Percentiles rank a stretch among this genome's conserved stretches.
phyloP scores from a whole-genome alignment of 2,113 vertebrate species.

The Perca flavescens region DNA sequence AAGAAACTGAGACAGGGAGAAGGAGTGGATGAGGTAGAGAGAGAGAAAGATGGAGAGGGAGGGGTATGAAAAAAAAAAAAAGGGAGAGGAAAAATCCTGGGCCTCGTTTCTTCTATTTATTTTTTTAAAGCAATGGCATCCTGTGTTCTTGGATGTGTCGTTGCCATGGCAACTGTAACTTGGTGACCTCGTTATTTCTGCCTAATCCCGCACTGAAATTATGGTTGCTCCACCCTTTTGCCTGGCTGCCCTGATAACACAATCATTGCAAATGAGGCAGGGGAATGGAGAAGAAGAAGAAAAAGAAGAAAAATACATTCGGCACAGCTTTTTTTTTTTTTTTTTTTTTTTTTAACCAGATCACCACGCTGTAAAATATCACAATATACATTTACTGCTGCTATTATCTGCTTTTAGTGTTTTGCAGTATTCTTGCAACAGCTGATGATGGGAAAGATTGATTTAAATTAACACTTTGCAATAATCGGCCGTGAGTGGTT shows the following conservation, averaged over 20 bases:
- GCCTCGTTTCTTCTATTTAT: constrained; percentile 71
- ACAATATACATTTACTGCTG: background rate
- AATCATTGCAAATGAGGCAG: constrained; percentile 99
- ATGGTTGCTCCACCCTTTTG: constrained; percentile 99
- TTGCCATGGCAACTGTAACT: constrained; percentile 99
- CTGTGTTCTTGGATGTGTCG: constrained; percentile 99
- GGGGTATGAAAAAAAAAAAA: constrained; percentile 30
- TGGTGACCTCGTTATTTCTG: constrained; percentile 99
- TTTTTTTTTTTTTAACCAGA: constrained; percentile 13
- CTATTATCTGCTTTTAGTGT: background rate
- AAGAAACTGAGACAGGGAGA: constrained; percentile 22
- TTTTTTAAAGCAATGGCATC: constrained; percentile 90
- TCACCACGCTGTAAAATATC: constrained; percentile 26
- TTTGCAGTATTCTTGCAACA: constrained; percentile 25
- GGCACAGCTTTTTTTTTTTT: constrained; percentile 23
- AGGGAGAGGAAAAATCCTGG: constrained; percentile 70
- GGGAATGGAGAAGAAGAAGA: constrained; percentile 76
- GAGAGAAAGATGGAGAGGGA: constrained; percentile 28
- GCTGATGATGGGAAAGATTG: constrained; percentile 42
- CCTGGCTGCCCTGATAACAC: constrained; percentile 99
- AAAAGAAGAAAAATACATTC: constrained; percentile 39
- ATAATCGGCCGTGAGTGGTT: constrained; percentile 51
- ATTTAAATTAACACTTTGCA: constrained; percentile 69
- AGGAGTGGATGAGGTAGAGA: constrained; percentile 46
- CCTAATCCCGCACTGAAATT: constrained; percentile 99